Evolutionary conservation across 2,797 vertebrate species (phyloP).

Genomic region (Euphonia xanthogaster): DNA sequence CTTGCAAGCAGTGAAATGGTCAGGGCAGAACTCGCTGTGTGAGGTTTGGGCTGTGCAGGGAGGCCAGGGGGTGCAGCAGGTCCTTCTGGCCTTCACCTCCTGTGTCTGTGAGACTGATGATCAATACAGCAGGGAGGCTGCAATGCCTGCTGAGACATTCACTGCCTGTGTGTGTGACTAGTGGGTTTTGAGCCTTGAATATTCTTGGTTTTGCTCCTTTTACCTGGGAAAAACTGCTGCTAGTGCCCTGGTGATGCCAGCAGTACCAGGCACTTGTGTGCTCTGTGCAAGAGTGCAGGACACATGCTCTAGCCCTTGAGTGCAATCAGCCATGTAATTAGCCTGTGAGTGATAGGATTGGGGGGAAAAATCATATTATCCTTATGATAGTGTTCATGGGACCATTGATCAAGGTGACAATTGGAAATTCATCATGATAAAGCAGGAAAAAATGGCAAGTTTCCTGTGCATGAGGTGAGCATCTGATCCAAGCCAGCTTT

Average conservation of each 20-base stretch:
- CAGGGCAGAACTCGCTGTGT: accelerated
- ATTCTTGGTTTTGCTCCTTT: not conserved
- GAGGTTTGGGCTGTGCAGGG: not conserved
- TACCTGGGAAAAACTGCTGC: not conserved
- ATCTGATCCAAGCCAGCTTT: not conserved
- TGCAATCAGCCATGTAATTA: slow-evolving; percentile 37
- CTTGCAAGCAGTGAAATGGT: not conserved
- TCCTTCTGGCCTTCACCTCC: not conserved
- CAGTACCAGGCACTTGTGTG: not conserved
- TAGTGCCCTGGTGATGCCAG: not conserved
- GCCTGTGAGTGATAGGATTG: slow-evolving; percentile 1
- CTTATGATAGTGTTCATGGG: not conserved
- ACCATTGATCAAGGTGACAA: slow-evolving; percentile 25
- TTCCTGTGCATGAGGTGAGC: not conserved
- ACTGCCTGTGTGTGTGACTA: not conserved
- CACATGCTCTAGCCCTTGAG: slow-evolving; percentile 16
- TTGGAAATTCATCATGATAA: not conserved
- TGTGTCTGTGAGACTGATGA: accelerated
- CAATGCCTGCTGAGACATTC: not conserved
- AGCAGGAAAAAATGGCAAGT: not conserved
- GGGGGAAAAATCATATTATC: not conserved
- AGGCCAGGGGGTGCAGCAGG: not conserved
- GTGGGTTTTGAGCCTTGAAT: not conserved
- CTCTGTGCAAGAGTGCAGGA: not conserved
- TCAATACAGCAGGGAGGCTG: not conserved